These are phyloP conservation scores for Exaiptasia diaphana DNA, from an alignment of 64 coral and sea anemone genomes.

Conservation along the genomic window DNA sequence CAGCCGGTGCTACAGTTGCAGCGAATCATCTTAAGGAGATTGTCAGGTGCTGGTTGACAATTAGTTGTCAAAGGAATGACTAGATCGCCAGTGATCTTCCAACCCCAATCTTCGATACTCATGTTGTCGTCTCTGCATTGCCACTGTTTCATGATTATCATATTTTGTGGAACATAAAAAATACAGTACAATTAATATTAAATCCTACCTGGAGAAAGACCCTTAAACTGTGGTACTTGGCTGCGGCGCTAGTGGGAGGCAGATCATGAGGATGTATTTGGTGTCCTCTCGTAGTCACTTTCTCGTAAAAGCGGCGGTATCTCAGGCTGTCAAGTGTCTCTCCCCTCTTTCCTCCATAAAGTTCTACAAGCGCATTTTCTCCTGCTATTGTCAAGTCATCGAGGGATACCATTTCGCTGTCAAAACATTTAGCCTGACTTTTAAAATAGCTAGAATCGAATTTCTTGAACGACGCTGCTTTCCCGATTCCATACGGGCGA, in stretches of 20 bases:
- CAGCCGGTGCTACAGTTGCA: slow-evolving; percentile 27
- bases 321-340: slow-evolving; percentile 7
- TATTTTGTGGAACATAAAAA: background rate
- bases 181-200: background rate
- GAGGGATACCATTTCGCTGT: background rate
- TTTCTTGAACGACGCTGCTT: background rate
- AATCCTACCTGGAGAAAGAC: slow-evolving; percentile 23
- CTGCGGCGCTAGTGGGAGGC: slow-evolving; percentile 5
- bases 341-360: background rate
- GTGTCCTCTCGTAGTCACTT: slow-evolving; percentile 5
- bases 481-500: background rate
- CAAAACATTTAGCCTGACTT: background rate
- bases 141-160: background rate
- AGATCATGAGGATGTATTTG: slow-evolving; percentile 4
- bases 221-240: slow-evolving; percentile 18
- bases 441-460: background rate
- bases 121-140: background rate
- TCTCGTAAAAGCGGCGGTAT: slow-evolving; percentile 7
- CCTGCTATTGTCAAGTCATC: no score
- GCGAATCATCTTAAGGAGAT: slow-evolving; percentile 3
- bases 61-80: background rate
- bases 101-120: background rate
- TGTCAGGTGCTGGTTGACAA: background rate
- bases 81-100: background rate
- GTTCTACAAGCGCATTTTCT: no score